These are phyloP conservation scores for Ephestia elutella DNA, from an alignment of 1,140 invertebrate species.

Conservation along the genomic window DNA sequence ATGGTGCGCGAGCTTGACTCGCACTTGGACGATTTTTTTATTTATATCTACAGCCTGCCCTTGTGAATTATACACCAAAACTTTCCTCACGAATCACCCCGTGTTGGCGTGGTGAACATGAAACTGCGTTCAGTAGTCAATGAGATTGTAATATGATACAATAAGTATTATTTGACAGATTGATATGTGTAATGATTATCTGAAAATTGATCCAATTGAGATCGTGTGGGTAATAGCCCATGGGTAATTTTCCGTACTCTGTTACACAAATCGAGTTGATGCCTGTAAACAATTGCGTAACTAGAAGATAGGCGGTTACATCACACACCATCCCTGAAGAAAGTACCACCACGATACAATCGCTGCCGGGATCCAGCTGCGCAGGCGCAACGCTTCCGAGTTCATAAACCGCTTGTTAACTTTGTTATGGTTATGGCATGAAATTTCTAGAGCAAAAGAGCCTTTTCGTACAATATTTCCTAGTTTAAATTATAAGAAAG, in stretches of 20 bases:
- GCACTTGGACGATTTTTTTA: no score
- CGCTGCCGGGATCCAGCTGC: background rate
- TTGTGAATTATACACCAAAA: no score
- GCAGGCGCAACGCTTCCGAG: background rate
- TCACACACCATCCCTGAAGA: background rate
- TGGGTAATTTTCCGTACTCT: background rate
- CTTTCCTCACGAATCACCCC: no score
- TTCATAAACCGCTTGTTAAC: background rate
- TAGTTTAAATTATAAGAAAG: no score
- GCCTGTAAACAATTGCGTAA: background rate
- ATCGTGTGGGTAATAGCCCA: background rate
- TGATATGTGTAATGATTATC: background rate
- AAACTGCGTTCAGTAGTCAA: no score
- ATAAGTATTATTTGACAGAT: background rate
- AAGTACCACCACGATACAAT: background rate
- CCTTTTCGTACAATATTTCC: no score
- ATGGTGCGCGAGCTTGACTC: no score
- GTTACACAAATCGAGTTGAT: background rate
- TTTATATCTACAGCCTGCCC: no score
- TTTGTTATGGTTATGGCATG: no score
- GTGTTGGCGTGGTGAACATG: no score
- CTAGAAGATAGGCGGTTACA: background rate
- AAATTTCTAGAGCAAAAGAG: no score
- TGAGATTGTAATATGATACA: background rate
- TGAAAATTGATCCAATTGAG: background rate